Conservation (phyloP, 2,797 vertebrate species). For the Eidolon dupreanum region DNA sequence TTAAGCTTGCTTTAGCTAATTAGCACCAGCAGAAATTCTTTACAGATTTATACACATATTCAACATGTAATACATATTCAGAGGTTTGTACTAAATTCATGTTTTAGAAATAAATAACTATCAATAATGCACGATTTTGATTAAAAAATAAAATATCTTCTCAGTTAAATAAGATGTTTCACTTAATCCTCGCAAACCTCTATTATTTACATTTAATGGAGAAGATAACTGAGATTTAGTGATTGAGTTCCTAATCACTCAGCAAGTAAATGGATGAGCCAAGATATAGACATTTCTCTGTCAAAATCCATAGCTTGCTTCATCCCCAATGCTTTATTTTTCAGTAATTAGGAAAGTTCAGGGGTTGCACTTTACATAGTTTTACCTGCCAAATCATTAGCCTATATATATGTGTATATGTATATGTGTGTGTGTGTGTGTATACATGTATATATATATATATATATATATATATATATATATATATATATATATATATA, state of each 20-base stretch:
- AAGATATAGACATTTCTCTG: neutral
- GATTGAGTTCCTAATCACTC: neutral
- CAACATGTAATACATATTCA: neutral
- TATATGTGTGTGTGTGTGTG: too few relatives aligned
- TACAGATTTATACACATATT: neutral
- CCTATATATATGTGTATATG: too few relatives aligned
- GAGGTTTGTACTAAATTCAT: neutral
- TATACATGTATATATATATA: too few relatives aligned
- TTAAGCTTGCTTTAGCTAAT: neutral
- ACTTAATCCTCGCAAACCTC: neutral
- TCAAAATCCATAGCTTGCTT: neutral
- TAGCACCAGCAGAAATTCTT: neutral
- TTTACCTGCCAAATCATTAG: neutral
- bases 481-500: too few relatives aligned
- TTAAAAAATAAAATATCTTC: slow-evolving; percentile 5
- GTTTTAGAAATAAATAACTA: neutral
- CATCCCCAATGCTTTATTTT: neutral
- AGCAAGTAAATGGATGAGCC: fast-evolving
- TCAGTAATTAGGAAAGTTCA: neutral
- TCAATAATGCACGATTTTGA: neutral
- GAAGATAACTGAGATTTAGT: neutral
- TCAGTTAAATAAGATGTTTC: neutral
- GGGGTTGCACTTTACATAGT: neutral
- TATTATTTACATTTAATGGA: neutral
- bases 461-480: too few relatives aligned